Percentiles rank a stretch among this genome's conserved stretches.
These are phyloP conservation scores for Sepioteuthis lessoniana DNA, from an alignment of 2,888 invertebrate species.

Conservation along the genomic window DNA sequence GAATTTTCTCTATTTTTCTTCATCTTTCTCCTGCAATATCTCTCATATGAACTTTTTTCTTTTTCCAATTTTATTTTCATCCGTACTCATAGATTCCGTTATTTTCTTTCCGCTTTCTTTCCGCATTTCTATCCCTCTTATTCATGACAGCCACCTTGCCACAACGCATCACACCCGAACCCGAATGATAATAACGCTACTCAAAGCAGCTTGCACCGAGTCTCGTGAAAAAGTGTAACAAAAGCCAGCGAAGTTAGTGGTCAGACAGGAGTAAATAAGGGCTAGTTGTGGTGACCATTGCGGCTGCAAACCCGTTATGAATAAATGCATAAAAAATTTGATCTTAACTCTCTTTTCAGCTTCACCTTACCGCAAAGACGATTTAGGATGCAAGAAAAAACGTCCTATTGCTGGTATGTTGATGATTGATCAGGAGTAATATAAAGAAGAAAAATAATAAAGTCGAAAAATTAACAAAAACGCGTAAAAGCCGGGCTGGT, in stretches of 20 bases:
- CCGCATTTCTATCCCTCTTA: not conserved
- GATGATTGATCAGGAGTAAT: not conserved
- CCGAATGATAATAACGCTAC: not conserved
- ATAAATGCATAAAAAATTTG: constrained; percentile 10
- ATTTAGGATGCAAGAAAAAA: not conserved
- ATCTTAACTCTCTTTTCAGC: not conserved
- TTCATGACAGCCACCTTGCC: not conserved
- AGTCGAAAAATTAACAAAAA: not conserved
- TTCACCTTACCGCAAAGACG: not conserved
- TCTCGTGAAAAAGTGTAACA: not conserved
- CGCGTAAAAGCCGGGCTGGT: not conserved
- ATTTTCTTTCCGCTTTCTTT: not conserved
- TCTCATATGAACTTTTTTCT: too few species aligned
- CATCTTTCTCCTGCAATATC: too few species aligned
- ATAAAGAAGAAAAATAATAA: not conserved
- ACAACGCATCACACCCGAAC: not conserved
- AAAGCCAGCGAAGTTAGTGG: not conserved
- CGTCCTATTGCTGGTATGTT: not conserved
- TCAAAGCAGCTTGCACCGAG: not conserved
- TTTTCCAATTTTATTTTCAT: too few species aligned
- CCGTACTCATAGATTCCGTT: not conserved
- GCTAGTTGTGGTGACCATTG: not conserved
- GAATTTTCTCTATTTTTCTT: too few species aligned
- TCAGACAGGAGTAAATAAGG: not conserved
- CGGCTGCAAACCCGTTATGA: not conserved